A percentile compares a stretch with the other conserved stretches of the same genome.
Evolutionary conservation across 2,888 invertebrate species (phyloP).

Genomic region (Timema podura): DNA sequence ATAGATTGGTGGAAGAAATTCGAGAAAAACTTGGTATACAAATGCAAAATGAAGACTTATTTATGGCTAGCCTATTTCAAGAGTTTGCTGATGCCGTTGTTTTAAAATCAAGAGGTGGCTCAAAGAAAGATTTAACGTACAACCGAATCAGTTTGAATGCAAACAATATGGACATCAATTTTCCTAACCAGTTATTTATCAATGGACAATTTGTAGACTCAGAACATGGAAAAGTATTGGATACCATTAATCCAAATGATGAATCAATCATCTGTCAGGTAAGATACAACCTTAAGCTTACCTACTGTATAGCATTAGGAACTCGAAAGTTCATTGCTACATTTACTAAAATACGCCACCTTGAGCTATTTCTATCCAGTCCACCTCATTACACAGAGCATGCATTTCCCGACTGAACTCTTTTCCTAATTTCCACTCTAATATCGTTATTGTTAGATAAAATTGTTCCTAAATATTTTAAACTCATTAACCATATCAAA

Average conservation of each 20-base stretch:
- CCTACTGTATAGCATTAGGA: too few relatives aligned
- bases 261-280: slow-evolving; percentile 75
- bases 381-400: too few relatives aligned
- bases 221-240: slow-evolving; percentile 57
- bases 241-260: slow-evolving; percentile 74
- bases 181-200: slow-evolving; percentile 89
- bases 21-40: slow-evolving; percentile 71
- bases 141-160: slow-evolving; percentile 70
- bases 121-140: slow-evolving; percentile 57
- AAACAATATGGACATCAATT: slow-evolving; percentile 79
- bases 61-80: slow-evolving; percentile 84
- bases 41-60: slow-evolving; percentile 84
- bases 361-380: too few relatives aligned
- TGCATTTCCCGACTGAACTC: too few relatives aligned
- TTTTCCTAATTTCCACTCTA: too few relatives aligned
- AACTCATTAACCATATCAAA: too few relatives aligned
- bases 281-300: slow-evolving; percentile 27
- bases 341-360: too few relatives aligned
- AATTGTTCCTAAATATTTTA: too few relatives aligned
- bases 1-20: slow-evolving; percentile 83
- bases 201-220: slow-evolving; percentile 85
- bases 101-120: slow-evolving; percentile 60
- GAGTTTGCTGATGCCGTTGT: slow-evolving; percentile 73
- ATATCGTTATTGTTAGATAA: too few relatives aligned
- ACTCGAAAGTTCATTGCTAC: too few relatives aligned